Percentiles rank a stretch among this genome's conserved stretches.
These are phyloP conservation scores for Artemisiospiza belli DNA, from an alignment of 2,113 vertebrate genomes.

Conservation along the genomic window DNA sequence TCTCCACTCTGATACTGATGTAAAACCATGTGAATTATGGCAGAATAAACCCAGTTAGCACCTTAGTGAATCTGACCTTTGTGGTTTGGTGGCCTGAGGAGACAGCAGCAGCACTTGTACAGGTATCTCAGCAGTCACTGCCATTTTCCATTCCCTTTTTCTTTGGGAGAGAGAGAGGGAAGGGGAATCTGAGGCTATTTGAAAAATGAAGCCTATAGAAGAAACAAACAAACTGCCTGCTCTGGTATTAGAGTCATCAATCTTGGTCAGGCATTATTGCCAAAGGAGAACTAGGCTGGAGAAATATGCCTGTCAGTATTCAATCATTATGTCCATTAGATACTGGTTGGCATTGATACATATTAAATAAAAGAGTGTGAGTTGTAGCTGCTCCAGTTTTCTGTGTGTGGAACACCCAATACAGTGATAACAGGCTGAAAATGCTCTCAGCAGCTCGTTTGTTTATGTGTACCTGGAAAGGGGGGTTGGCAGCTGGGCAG, in stretches of 20 bases:
- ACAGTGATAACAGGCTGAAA: constrained; percentile 1
- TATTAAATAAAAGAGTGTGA: constrained; percentile 22
- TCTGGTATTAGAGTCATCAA: constrained; percentile 61
- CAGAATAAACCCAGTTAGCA: neutral
- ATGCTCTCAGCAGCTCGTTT: neutral
- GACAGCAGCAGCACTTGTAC: neutral
- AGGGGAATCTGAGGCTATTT: neutral
- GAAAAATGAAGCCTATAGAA: constrained; percentile 59
- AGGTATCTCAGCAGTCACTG: neutral
- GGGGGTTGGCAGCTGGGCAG: neutral
- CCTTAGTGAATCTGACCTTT: neutral
- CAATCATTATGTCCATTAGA: constrained; percentile 55
- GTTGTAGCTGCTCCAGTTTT: neutral
- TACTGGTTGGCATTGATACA: constrained; percentile 26
- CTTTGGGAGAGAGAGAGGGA: neutral
- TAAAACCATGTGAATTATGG: neutral
- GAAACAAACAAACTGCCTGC: constrained; percentile 59
- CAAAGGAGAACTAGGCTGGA: constrained; percentile 52
- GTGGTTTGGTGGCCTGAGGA: neutral
- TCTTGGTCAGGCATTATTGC: constrained; percentile 63
- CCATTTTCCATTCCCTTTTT: neutral
- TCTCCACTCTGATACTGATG: neutral
- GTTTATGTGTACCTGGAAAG: neutral
- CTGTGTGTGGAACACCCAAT: neutral
- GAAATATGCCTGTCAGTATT: constrained; percentile 50